phyloP scores from a whole-genome alignment of 2,797 vertebrate genomes.

The Diceros bicornis region DNA sequence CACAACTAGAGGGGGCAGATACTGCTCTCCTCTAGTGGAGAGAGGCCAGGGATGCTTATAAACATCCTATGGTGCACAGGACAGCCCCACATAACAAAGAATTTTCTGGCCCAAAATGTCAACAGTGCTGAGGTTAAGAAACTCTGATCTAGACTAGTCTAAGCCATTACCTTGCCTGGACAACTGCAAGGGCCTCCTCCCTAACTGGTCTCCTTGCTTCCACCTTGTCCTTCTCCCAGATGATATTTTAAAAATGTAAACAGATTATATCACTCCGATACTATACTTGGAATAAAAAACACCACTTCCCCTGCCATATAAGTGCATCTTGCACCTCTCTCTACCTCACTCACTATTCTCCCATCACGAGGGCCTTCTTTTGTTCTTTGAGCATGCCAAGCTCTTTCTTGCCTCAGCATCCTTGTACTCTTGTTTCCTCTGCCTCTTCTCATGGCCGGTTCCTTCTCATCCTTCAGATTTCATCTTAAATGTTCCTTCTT shows the following conservation, averaged over 20 bases:
- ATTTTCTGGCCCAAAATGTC: background rate
- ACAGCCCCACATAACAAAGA: background rate
- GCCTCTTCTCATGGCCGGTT: background rate
- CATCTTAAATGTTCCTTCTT: background rate
- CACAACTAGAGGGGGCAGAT: background rate
- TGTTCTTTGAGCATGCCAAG: background rate
- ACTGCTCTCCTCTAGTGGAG: background rate
- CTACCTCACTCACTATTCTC: background rate
- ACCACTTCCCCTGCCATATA: background rate
- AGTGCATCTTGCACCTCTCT: background rate
- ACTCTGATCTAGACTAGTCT: background rate
- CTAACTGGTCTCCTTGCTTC: background rate
- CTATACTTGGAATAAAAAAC: background rate
- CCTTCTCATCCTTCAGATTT: background rate
- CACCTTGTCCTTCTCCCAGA: background rate
- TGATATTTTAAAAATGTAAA: background rate
- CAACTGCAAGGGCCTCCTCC: background rate
- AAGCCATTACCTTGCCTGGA: background rate
- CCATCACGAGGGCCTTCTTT: background rate
- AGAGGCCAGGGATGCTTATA: background rate
- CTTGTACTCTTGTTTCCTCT: background rate
- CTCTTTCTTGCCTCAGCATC: background rate
- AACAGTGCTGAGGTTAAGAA: background rate
- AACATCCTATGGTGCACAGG: background rate
- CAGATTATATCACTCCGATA: background rate